Evolutionary conservation across 2,797 vertebrate genomes (phyloP).

Genomic region (Amniataba percoides): DNA sequence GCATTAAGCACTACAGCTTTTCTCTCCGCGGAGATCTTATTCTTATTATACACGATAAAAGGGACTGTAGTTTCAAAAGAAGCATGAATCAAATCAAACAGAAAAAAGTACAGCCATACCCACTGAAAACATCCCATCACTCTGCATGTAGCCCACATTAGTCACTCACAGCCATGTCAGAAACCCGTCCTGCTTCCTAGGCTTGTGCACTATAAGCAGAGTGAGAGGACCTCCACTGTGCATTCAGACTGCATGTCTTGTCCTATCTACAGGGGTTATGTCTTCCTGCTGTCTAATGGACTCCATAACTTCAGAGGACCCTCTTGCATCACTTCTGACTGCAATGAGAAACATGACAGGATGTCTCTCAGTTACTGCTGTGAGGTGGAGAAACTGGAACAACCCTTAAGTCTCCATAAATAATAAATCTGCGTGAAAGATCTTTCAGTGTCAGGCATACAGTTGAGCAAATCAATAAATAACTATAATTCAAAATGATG

Average conservation of each 20-base stretch:
- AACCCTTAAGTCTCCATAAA: neutral
- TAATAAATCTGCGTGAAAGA: neutral
- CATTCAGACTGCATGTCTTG: conserved; percentile 25
- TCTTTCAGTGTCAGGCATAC: neutral
- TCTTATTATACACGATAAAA: conserved; percentile 18
- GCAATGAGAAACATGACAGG: conserved; percentile 2
- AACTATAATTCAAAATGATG: neutral
- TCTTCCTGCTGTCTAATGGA: conserved; percentile 15
- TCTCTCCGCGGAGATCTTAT: neutral
- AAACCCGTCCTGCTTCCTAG: conserved; percentile 8
- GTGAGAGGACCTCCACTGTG: neutral
- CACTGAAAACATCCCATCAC: conserved; percentile 8
- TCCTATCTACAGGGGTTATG: neutral
- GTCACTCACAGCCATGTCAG: conserved; percentile 1
- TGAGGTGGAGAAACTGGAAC: neutral
- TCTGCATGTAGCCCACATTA: conserved; percentile 15
- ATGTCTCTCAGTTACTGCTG: neutral
- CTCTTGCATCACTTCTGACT: neutral
- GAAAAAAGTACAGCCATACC: neutral
- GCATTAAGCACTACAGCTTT: neutral
- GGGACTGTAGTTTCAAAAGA: neutral
- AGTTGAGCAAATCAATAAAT: neutral
- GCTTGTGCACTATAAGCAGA: neutral
- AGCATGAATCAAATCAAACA: neutral
- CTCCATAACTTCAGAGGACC: neutral